These are phyloP conservation scores for Tenebrosternarchus preto DNA, from an alignment of 2,113 vertebrate species.

Conservation along the genomic window DNA sequence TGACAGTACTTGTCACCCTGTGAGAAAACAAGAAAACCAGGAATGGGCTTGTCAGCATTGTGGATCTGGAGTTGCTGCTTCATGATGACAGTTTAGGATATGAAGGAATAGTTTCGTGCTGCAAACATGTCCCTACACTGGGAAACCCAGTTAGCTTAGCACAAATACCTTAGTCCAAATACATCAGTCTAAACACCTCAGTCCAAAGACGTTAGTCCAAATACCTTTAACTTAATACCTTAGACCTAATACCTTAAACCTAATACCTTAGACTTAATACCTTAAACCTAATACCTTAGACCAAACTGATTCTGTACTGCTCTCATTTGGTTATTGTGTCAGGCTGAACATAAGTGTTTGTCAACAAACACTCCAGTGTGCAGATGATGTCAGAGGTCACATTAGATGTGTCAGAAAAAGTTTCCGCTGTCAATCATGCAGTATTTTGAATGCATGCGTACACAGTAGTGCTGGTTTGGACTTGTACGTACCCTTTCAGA, in stretches of 20 bases:
- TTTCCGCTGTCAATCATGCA: not conserved
- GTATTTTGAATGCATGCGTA: no score
- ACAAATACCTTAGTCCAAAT: not conserved
- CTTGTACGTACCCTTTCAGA: conserved; percentile 64
- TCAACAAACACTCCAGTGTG: not conserved
- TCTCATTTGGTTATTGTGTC: no score
- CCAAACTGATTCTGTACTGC: no score
- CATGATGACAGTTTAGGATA: not conserved
- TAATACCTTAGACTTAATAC: no score
- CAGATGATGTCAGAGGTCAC: not conserved
- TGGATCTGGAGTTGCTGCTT: not conserved
- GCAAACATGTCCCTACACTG: not conserved
- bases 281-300: no score
- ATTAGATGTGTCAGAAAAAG: not conserved
- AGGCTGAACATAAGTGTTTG: no score
- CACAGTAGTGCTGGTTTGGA: not conserved
- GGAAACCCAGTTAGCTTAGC: not conserved
- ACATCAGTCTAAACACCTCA: not conserved
- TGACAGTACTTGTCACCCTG: conserved; percentile 90
- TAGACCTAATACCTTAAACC: no score
- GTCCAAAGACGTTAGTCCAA: no score
- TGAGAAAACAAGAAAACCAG: conserved; percentile 14
- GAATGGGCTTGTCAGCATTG: conserved; percentile 11
- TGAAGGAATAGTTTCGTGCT: not conserved
- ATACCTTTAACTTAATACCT: no score